Evolutionary conservation across 2,797 vertebrate genomes (phyloP).

Genomic region (Galago senegalensis): DNA sequence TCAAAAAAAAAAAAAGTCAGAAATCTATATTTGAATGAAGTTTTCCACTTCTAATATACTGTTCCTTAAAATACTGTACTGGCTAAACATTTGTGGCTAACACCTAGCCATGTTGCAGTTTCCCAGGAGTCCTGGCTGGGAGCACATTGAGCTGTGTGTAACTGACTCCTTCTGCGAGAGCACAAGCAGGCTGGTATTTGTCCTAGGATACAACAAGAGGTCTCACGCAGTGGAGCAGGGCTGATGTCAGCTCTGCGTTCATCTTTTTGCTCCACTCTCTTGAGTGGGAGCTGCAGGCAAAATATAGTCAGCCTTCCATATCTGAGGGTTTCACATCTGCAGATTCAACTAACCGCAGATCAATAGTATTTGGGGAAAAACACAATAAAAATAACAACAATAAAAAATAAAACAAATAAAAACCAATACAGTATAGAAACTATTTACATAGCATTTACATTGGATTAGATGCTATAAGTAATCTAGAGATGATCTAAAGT

Average conservation of each 20-base stretch:
- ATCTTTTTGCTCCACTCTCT: not conserved
- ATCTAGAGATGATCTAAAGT: not conserved
- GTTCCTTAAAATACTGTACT: not conserved
- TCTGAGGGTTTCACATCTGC: not conserved
- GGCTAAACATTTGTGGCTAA: not conserved
- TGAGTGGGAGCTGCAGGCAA: not conserved
- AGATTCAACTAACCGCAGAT: not conserved
- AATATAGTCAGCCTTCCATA: not conserved
- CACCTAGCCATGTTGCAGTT: not conserved
- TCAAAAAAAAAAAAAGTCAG: not conserved
- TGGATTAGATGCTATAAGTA: not conserved
- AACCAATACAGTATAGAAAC: not conserved
- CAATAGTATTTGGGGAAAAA: not conserved
- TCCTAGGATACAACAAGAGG: not conserved
- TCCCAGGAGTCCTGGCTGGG: not conserved
- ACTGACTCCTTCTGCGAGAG: not conserved
- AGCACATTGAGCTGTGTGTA: not conserved
- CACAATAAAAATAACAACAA: not conserved
- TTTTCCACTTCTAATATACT: not conserved
- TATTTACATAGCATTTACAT: not conserved
- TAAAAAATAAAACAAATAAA: not conserved
- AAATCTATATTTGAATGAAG: not conserved
- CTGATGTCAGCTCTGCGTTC: not conserved
- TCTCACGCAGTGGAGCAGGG: not conserved
- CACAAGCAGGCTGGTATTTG: not conserved